These are phyloP conservation scores for Eumaeus atala DNA, from an alignment of 1,140 invertebrate genomes.

Conservation along the genomic window DNA sequence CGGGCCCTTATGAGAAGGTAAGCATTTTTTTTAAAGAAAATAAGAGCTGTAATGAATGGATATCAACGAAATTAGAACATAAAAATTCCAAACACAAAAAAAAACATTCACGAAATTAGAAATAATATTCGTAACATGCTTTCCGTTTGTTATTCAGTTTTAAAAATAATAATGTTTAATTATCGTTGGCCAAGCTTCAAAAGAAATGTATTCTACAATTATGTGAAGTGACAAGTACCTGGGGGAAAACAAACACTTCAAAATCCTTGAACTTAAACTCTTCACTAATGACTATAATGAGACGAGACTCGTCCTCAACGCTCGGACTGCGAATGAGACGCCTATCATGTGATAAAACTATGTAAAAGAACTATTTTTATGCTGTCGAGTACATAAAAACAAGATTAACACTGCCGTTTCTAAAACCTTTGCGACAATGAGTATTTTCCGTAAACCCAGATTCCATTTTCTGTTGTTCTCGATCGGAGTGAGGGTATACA, in stretches of 20 bases:
- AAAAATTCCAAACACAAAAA: no score
- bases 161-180: conserved; percentile 2
- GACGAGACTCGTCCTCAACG: conserved; percentile 39
- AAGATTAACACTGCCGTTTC: neutral
- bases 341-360: conserved; percentile 37
- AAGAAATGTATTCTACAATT: conserved; percentile 8
- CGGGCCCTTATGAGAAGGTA: no score
- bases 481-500: no score
- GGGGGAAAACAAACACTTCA: conserved; percentile 30
- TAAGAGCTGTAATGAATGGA: no score
- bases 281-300: conserved; percentile 39
- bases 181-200: conserved; percentile 11
- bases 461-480: no score
- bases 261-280: conserved; percentile 61
- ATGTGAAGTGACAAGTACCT: conserved; percentile 32
- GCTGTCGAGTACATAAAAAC: conserved; percentile 26
- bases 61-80: no score
- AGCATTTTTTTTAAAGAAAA: no score
- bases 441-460: no score
- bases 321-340: conserved; percentile 51
- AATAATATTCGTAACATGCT: neutral
- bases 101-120: no score
- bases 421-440: neutral
- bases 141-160: neutral
- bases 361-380: conserved; percentile 51